Evolutionary conservation across 2,888 invertebrate genomes (phyloP).

Genomic region (Nebria brevicollis): DNA sequence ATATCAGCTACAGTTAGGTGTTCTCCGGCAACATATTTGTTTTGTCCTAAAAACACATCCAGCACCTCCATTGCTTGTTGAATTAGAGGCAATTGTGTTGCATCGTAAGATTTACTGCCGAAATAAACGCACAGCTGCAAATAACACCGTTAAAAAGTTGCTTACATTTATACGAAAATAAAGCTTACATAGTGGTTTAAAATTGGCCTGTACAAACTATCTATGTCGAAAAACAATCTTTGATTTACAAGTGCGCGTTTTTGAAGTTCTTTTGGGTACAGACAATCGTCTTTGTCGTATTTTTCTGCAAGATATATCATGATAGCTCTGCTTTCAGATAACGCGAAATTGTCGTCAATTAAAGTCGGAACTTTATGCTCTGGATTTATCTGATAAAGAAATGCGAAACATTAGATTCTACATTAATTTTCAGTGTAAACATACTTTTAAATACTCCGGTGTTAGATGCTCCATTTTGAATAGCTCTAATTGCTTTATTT

Average conservation of each 20-base stretch:
- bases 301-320: conserved; percentile 77
- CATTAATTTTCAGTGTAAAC: conserved; percentile 10
- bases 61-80: conserved; percentile 61
- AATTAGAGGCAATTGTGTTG: conserved; percentile 51
- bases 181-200: conserved; percentile 68
- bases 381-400: conserved; percentile 61
- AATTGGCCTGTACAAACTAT: conserved; percentile 73
- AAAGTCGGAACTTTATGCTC: conserved; percentile 70
- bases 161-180: background rate
- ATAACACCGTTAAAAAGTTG: background rate
- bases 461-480: conserved; percentile 73
- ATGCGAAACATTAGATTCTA: background rate
- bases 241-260: conserved; percentile 77
- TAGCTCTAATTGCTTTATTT: conserved; percentile 70
- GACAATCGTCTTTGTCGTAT: conserved; percentile 75
- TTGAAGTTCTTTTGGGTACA: conserved; percentile 78
- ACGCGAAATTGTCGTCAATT: conserved; percentile 66
- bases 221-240: conserved; percentile 78
- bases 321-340: conserved; percentile 74
- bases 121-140: conserved; percentile 27
- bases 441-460: conserved; percentile 76
- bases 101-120: conserved; percentile 51
- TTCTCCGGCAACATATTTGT: conserved; percentile 63
- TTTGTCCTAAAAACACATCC: conserved; percentile 60
- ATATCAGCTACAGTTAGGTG: conserved; percentile 66